Evolutionary conservation across 2,113 vertebrate species (phyloP).

Genomic region (Dipodomys ordii): DNA sequence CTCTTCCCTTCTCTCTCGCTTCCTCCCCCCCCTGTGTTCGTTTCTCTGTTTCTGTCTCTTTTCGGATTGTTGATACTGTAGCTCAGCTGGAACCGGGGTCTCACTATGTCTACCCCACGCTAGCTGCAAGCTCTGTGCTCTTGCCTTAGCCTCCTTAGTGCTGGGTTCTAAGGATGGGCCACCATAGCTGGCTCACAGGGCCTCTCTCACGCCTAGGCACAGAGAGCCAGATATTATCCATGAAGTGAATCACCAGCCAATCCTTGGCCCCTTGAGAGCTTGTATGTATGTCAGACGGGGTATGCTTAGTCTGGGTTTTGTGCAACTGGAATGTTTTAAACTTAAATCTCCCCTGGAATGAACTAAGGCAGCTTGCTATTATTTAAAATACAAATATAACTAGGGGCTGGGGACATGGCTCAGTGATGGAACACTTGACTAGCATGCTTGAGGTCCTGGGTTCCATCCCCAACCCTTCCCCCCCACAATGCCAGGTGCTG

Average conservation of each 20-base stretch:
- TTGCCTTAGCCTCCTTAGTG: background rate
- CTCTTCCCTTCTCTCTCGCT: background rate
- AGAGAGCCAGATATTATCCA: background rate
- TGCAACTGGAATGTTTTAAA: conserved; percentile 15
- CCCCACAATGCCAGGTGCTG: too few species aligned
- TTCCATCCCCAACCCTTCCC: background rate
- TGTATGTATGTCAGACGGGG: background rate
- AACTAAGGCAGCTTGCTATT: background rate
- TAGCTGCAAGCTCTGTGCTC: background rate
- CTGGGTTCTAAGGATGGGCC: background rate
- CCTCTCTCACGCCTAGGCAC: background rate
- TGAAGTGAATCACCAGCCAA: fast-evolving
- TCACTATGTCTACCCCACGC: background rate
- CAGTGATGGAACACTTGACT: background rate
- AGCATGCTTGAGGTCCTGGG: background rate
- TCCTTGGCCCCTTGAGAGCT: background rate
- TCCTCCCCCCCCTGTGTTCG: background rate
- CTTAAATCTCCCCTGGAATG: background rate
- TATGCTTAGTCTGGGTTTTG: background rate
- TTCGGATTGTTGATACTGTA: too few species aligned
- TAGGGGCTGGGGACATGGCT: background rate
- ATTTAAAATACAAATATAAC: too few species aligned
- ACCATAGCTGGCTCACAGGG: too few species aligned
- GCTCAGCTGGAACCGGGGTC: background rate
- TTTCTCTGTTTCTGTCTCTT: too few species aligned